Conservation (phyloP, 1,140 invertebrate genomes). For the Drosophila miranda region DNA sequence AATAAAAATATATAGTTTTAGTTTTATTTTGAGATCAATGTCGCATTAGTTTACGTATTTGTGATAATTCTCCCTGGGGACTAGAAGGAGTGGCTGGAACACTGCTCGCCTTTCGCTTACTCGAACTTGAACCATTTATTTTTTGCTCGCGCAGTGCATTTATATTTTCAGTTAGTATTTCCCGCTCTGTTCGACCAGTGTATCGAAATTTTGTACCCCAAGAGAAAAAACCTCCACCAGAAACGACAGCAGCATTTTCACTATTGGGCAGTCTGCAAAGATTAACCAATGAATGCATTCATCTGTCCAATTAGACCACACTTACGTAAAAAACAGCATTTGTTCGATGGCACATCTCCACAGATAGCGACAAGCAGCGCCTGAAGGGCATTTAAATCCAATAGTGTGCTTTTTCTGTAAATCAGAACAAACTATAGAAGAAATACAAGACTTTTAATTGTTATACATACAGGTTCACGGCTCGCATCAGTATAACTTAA, state of each 20-base stretch:
- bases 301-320: slow-evolving; percentile 46
- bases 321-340: slow-evolving; percentile 98
- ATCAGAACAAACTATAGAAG: background rate
- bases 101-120: slow-evolving; percentile 90
- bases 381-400: slow-evolving; percentile 96
- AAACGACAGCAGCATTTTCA: slow-evolving; percentile 92
- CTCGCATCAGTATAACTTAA: slow-evolving; percentile 87
- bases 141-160: slow-evolving; percentile 82
- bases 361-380: slow-evolving; percentile 94
- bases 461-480: slow-evolving; percentile 80
- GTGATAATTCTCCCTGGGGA: slow-evolving; percentile 83
- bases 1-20: background rate
- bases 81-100: slow-evolving; percentile 93
- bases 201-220: slow-evolving; percentile 97
- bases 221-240: slow-evolving; percentile 96
- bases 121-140: slow-evolving; percentile 85
- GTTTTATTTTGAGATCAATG: background rate
- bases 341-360: slow-evolving; percentile 98
- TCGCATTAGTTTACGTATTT: slow-evolving; percentile 68
- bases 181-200: slow-evolving; percentile 93
- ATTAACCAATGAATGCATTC: slow-evolving; percentile 1
- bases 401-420: slow-evolving; percentile 96
- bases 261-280: slow-evolving; percentile 90
- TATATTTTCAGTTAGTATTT: slow-evolving; percentile 89
- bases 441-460: background rate